Percentiles rank a stretch among this genome's conserved stretches.
phyloP scores from a whole-genome alignment of 2,888 invertebrate species.

The Limnephilus lunatus region DNA sequence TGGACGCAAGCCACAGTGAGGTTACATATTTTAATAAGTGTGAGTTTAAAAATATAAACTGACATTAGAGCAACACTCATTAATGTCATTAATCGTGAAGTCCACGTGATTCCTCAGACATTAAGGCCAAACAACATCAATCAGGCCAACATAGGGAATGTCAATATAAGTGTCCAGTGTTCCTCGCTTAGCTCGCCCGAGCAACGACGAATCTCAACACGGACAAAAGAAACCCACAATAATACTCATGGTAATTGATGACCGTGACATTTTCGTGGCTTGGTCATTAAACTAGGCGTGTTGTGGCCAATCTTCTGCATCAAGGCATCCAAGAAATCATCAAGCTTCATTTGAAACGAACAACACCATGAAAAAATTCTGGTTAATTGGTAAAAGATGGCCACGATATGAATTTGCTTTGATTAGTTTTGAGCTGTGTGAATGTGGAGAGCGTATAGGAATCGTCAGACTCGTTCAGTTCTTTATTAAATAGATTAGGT shows the following conservation, averaged over 20 bases:
- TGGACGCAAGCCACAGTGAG: no score
- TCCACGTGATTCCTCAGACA: not conserved
- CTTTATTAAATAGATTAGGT: no score
- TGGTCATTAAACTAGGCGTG: slow-evolving; percentile 48
- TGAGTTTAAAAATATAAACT: not conserved
- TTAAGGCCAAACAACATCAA: slow-evolving; percentile 7
- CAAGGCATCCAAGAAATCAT: not conserved
- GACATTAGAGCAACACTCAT: slow-evolving; percentile 3
- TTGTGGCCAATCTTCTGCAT: not conserved
- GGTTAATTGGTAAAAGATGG: not conserved
- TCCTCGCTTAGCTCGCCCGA: slow-evolving; percentile 8
- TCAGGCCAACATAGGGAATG: slow-evolving; percentile 16
- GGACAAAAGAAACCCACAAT: slow-evolving; percentile 48
- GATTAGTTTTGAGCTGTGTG: not conserved
- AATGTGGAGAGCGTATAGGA: not conserved
- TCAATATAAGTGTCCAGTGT: slow-evolving; percentile 17
- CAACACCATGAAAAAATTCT: not conserved
- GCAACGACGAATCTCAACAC: slow-evolving; percentile 23
- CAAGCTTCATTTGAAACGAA: not conserved
- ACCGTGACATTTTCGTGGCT: slow-evolving; percentile 60
- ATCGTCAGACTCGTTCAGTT: no score
- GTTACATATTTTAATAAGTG: not conserved
- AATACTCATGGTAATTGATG: slow-evolving; percentile 57
- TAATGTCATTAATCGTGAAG: not conserved
- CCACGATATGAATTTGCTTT: not conserved